Conservation (phyloP, 2,797 vertebrate species). For the Micrastur ruficollis region DNA sequence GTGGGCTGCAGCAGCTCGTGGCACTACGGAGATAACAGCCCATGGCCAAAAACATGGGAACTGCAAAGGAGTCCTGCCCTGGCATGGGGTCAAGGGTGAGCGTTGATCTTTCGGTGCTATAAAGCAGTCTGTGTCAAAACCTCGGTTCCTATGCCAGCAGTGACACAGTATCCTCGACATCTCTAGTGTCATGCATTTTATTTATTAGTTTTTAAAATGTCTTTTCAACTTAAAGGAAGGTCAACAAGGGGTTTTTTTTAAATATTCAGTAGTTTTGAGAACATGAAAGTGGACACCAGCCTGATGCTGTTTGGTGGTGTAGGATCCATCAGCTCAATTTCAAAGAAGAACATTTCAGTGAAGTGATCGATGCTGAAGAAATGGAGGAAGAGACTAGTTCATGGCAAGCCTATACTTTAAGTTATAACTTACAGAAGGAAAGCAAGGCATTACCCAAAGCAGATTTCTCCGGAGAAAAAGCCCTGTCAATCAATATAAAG, state of each 20-base stretch:
- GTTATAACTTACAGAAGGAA: rapidly evolving
- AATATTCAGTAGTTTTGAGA: not conserved
- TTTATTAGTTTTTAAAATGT: not conserved
- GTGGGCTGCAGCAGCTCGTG: not conserved
- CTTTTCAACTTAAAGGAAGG: not conserved
- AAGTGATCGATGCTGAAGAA: not conserved
- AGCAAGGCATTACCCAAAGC: not conserved
- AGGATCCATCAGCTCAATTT: not conserved
- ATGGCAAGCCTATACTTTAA: not conserved
- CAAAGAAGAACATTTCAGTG: not conserved
- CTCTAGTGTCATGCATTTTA: not conserved
- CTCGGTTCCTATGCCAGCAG: not conserved
- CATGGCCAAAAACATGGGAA: not conserved
- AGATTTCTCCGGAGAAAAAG: not conserved
- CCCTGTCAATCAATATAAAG: not conserved
- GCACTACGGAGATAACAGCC: not conserved
- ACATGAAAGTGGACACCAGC: not conserved
- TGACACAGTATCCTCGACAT: not conserved
- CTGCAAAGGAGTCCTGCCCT: not conserved
- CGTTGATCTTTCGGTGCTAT: rapidly evolving
- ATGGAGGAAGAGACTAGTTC: not conserved
- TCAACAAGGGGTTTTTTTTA: not conserved
- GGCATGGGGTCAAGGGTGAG: not conserved
- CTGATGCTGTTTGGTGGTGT: not conserved
- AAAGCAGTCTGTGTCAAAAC: not conserved